Evolutionary conservation across 1,140 invertebrate species (phyloP), one percentile per base, ranked within the genome.

Genomic region (Steinernema feltiae): DNA sequence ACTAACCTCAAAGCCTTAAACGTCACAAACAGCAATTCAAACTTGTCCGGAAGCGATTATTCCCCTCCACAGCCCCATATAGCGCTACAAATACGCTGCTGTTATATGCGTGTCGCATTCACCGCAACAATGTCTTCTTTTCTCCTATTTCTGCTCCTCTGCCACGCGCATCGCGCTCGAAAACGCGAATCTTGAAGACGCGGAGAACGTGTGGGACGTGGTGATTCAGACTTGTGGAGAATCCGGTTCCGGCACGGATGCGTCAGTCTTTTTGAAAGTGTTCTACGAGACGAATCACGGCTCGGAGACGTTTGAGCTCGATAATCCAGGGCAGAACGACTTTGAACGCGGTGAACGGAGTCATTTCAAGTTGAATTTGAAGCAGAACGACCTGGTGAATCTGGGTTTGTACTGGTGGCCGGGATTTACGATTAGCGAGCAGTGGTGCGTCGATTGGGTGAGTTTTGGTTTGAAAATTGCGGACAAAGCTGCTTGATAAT

Each of bases 391-490:
- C 41, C 35, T 79, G 3, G 73, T 79, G 1, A 79, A 79, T 48
- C 70, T 79, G 76, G 78, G 78, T 15, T 31, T 79, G 21, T 79
- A 69, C 46, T 79, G 78, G 78, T 79, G 78, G 78, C 78, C 78
- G 17, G 78, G 78, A 32, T 78, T 78, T 71, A 78, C 46, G n/a
- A 48, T 79, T 21, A 78, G 76, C 27, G 73, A 77, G 30, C 76
- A 74, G 48, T 79, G 78, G 78, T 79, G 78, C 72, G 78, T 79
- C 3, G 71, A 79, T 72, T 79, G 78, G 78, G 78, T 79, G 71
- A 74, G 48, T 17, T 18, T 31, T 7, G 35, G 35, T 41, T 41
- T 41, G 7, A 41, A 41, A 41, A n/a, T n/a, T n/a, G n/a, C n/a
- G n/a, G n/a, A n/a, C n/a, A n/a, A n/a, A n/a, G n/a, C n/a, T n/a